Evolutionary conservation across 2,797 vertebrate genomes (phyloP), one percentile per base, ranked within the genome.

Genomic region (Argyrosomus regius): DNA sequence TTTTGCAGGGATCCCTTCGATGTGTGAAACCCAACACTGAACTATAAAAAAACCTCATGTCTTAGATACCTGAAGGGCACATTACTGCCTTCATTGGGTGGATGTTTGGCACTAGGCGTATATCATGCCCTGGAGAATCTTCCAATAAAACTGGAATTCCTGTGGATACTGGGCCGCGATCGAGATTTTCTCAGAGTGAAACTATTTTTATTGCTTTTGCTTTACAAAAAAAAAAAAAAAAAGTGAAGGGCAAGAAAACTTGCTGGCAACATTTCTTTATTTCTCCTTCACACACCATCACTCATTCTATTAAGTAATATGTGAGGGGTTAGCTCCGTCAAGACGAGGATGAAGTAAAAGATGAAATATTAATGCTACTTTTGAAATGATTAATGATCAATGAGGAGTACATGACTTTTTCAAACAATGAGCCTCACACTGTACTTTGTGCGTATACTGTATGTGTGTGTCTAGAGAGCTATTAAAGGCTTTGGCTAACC

Each of bases 401-500:
- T 13, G 53, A 73, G 17, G 20, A 53, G 24, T 46, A 11, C 6
- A 20, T 57, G 22, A 57, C 17, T 31, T 50, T 50, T 20, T 71
- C 16, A 2, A 62, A 58, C 18, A 6, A 26, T 57, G 69, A 67
- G 46, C 50, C 31, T 24, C 5, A 17, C 13, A 50, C 52, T 65
- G 24, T 46, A 45, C 26, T 66, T 22, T 52, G 26, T 69, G 59
- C 10, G 14, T 65, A 43, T 24, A 14, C 35, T 53, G 20, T 63
- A 39, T 52, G 31, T 18, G 18, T 81, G 39, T 66, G 26, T 65
- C 50, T 18, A 22, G 41, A 73, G 65, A 80, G 68, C 39, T 71
- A 74, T 78, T 69, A 66, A 81, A 77, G 39, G 57, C 48, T 53
- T 72, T 75, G 56, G 81, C 72, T 61, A 83, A 83, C 71, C 77